Evolutionary conservation across 2,888 invertebrate species (phyloP).

Genomic region (Germaria angustata): DNA sequence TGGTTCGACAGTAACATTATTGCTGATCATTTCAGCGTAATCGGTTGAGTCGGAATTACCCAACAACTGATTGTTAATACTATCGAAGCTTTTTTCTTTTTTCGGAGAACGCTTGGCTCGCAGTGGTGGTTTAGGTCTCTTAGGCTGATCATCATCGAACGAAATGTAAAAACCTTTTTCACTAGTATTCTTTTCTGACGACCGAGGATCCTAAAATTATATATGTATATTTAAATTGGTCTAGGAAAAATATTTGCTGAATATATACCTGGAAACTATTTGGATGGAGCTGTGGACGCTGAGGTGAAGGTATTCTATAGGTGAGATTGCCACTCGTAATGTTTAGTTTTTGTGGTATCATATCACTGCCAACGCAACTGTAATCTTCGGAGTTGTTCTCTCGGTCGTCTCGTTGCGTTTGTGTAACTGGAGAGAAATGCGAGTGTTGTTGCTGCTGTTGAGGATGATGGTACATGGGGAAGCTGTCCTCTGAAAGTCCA

Average conservation of each 20-base stretch:
- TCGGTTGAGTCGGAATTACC: conserved; percentile 77
- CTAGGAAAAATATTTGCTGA: not conserved
- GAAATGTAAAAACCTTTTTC: conserved; percentile 96
- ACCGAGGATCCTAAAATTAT: conserved; percentile 76
- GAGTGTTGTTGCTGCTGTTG: conserved; percentile 66
- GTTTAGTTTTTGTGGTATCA: conserved; percentile 83
- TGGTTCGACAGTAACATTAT: conserved; percentile 73
- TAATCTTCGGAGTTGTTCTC: conserved; percentile 73
- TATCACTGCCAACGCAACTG: conserved; percentile 83
- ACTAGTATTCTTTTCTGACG: conserved; percentile 79
- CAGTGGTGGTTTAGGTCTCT: conserved; percentile 92
- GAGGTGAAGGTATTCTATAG: conserved; percentile 94
- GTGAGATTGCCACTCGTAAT: conserved; percentile 93
- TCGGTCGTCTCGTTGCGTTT: conserved; percentile 46
- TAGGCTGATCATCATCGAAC: conserved; percentile 93
- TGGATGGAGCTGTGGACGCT: conserved; percentile 86
- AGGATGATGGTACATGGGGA: conserved; percentile 69
- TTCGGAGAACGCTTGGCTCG: conserved; percentile 89
- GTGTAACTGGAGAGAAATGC: conserved; percentile 55
- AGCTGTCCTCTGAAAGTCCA: conserved; percentile 72
- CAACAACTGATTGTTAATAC: conserved; percentile 73
- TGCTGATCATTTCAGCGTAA: conserved; percentile 79
- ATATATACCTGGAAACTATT: conserved; percentile 84
- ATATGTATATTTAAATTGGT: not conserved
- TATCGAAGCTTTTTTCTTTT: conserved; percentile 83